These are phyloP conservation scores for Silvanus unidentatus DNA, from an alignment of 2,888 invertebrate genomes.

Conservation along the genomic window DNA sequence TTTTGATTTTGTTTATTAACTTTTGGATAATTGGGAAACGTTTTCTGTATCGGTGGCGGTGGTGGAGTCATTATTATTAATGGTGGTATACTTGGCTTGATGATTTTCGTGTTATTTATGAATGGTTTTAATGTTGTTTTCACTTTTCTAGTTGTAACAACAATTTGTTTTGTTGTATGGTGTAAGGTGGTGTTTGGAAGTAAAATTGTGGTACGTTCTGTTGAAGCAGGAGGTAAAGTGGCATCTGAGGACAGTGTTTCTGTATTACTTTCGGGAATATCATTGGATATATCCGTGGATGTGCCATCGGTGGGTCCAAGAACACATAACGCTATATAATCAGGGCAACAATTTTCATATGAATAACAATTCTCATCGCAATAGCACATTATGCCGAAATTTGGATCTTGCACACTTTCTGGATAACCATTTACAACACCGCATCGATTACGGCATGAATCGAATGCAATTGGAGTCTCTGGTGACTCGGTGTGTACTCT, in stretches of 20 bases:
- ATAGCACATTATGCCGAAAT: conserved; percentile 47
- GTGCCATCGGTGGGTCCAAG: conserved; percentile 31
- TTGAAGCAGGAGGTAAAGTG: too few species aligned
- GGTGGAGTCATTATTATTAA: too few species aligned
- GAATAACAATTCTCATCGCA: conserved; percentile 55
- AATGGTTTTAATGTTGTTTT: background rate
- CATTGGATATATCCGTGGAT: background rate
- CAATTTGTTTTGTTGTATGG: too few species aligned
- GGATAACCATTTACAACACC: conserved; percentile 16
- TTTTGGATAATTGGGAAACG: too few species aligned
- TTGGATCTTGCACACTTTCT: conserved; percentile 1
- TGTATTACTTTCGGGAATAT: background rate
- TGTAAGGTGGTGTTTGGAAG: too few species aligned
- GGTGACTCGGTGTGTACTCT: conserved; percentile 3
- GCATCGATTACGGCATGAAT: conserved; percentile 53
- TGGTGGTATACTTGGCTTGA: too few species aligned
- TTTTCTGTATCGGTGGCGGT: too few species aligned
- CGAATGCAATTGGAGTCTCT: conserved; percentile 38
- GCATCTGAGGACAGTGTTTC: too few species aligned
- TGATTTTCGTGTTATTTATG: background rate
- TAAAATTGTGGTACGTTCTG: too few species aligned
- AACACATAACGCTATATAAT: conserved; percentile 57
- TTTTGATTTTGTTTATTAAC: too few species aligned
- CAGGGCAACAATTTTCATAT: conserved; percentile 59
- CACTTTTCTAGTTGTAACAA: too few species aligned